phyloP scores from a whole-genome alignment of 2,888 invertebrate species.

The Cantharis lateralis region DNA sequence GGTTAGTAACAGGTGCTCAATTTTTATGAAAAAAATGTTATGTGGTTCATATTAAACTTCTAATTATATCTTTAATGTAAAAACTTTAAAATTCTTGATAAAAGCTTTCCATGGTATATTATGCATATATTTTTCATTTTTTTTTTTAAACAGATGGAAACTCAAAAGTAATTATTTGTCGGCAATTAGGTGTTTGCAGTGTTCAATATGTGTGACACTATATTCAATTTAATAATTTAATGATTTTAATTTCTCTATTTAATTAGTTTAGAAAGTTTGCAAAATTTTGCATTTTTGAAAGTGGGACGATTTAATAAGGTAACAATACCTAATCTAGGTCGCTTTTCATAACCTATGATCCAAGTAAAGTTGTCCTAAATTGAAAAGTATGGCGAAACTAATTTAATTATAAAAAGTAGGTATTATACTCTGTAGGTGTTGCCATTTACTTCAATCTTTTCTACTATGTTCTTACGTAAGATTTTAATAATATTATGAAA shows the following conservation, averaged over 20 bases:
- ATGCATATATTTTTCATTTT: too few relatives aligned
- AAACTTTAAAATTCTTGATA: not conserved
- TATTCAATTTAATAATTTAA: not conserved
- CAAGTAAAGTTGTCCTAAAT: not conserved
- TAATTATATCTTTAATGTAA: not conserved
- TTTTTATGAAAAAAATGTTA: constrained; percentile 1
- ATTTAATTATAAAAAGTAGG: not conserved
- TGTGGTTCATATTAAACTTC: not conserved
- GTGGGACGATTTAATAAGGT: constrained; percentile 12
- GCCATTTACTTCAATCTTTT: not conserved
- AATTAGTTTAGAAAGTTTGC: constrained; percentile 7
- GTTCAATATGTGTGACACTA: constrained; percentile 1
- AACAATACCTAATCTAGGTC: constrained; percentile 10
- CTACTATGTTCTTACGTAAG: not conserved
- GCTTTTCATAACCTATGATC: constrained; percentile 1
- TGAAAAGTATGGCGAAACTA: not conserved
- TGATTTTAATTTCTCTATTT: constrained; percentile 4
- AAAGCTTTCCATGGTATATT: not conserved
- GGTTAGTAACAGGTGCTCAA: not conserved
- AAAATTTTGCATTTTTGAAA: constrained; percentile 11
- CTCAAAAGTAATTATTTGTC: not conserved
- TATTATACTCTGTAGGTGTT: not conserved
- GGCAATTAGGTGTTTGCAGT: not conserved
- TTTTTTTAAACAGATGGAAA: too few relatives aligned
- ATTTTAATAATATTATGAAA: not conserved